Conservation (phyloP, 2,113 vertebrate species). For the Xerus inauris region DNA sequence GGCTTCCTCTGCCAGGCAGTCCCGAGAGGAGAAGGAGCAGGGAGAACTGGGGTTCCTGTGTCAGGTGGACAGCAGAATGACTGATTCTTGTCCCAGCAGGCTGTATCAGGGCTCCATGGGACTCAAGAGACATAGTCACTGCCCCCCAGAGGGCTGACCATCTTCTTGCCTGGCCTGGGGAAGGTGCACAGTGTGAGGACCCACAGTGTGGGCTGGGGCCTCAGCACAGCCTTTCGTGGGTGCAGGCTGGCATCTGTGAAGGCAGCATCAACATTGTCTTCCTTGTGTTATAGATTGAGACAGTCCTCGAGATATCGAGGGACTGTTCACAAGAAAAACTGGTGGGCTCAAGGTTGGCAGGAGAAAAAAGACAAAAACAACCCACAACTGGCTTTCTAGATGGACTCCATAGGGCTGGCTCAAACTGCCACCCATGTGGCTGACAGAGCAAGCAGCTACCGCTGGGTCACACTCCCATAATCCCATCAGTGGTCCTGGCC, state of each 20-base stretch:
- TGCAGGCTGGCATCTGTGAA: neutral
- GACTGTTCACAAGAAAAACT: neutral
- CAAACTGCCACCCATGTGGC: neutral
- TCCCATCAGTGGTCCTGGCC: too few relatives aligned
- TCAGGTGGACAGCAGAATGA: fast-evolving
- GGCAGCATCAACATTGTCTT: fast-evolving
- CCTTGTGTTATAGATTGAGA: neutral
- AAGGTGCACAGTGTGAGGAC: neutral
- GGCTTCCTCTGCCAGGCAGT: neutral
- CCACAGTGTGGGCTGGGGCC: neutral
- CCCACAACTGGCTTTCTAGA: neutral
- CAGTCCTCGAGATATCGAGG: neutral
- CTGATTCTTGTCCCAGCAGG: neutral
- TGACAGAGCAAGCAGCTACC: neutral
- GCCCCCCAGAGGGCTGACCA: neutral
- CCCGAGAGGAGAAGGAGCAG: neutral
- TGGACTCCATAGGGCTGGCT: neutral
- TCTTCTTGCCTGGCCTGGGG: neutral
- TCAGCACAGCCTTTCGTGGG: neutral
- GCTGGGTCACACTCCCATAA: neutral
- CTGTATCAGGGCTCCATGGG: fast-evolving
- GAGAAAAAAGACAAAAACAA: neutral
- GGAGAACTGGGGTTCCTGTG: neutral
- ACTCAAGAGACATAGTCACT: fast-evolving
- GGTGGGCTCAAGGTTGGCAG: neutral